These are phyloP conservation scores for Peromyscus leucopus DNA, from an alignment of 2,113 vertebrate genomes.

Conservation along the genomic window DNA sequence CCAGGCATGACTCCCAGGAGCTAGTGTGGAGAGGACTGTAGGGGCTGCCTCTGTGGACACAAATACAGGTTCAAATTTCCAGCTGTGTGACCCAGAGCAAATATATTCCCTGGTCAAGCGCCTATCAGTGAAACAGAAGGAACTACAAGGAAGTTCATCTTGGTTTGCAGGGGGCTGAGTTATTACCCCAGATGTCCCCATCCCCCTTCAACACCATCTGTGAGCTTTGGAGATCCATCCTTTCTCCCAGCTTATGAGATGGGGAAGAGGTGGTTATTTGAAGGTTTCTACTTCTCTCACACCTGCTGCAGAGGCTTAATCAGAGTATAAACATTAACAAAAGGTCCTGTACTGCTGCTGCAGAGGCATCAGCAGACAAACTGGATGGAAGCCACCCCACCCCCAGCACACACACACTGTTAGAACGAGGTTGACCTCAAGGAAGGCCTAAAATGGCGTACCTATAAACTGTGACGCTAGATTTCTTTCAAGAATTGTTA, in stretches of 20 bases:
- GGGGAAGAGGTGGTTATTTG: background rate
- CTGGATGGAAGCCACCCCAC: background rate
- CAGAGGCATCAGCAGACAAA: background rate
- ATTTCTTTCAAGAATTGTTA: background rate
- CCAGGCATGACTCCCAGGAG: background rate
- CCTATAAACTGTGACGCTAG: background rate
- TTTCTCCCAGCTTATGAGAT: conserved; percentile 15
- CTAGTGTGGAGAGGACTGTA: background rate
- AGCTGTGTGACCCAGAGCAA: background rate
- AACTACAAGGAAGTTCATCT: background rate
- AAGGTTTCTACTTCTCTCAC: background rate
- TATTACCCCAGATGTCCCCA: background rate
- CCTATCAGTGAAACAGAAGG: background rate
- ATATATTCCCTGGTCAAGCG: background rate
- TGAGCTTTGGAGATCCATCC: background rate
- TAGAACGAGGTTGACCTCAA: background rate
- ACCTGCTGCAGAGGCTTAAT: background rate
- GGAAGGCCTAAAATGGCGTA: background rate
- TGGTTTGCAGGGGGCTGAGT: background rate
- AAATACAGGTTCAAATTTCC: background rate
- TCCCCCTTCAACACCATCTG: conserved; percentile 53
- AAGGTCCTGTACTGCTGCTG: background rate
- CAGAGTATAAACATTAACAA: background rate
- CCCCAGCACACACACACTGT: background rate
- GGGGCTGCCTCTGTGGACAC: background rate